phyloP scores from a whole-genome alignment of 1,140 invertebrate species.

The Hypothenemus hampei region DNA sequence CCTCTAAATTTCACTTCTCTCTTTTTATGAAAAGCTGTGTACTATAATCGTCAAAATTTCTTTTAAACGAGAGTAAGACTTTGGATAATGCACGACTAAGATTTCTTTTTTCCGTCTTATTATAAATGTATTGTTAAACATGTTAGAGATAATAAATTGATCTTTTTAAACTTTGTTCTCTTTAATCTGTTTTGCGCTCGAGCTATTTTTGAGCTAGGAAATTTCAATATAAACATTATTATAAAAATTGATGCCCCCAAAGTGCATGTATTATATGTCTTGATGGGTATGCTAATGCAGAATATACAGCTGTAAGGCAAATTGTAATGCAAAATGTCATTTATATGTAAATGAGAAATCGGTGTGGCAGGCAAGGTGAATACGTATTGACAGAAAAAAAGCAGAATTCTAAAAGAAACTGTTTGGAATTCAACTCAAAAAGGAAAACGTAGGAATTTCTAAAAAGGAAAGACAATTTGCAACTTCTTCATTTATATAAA shows the following conservation, averaged over 20 bases:
- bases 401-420: too few relatives aligned
- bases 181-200: background rate
- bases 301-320: too few relatives aligned
- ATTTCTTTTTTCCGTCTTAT: conserved; percentile 21
- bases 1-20: conserved; percentile 11
- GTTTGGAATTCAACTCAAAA: too few relatives aligned
- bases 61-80: conserved; percentile 28
- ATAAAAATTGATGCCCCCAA: too few relatives aligned
- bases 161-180: conserved; percentile 15
- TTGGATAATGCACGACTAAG: conserved; percentile 25
- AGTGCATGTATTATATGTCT: too few relatives aligned
- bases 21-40: conserved; percentile 4
- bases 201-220: background rate
- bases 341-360: conserved; percentile 7
- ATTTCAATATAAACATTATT: too few relatives aligned
- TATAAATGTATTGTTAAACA: conserved; percentile 28
- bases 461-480: too few relatives aligned
- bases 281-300: too few relatives aligned
- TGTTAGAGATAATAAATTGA: conserved; percentile 27
- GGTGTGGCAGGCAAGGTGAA: background rate
- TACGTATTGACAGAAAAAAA: background rate
- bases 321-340: conserved; percentile 6
- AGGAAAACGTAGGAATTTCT: too few relatives aligned
- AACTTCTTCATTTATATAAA: conserved; percentile 1
- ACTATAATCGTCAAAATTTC: background rate